These are phyloP conservation scores for Orycteropus afer DNA, from an alignment of 2,113 vertebrate genomes.

Conservation along the genomic window DNA sequence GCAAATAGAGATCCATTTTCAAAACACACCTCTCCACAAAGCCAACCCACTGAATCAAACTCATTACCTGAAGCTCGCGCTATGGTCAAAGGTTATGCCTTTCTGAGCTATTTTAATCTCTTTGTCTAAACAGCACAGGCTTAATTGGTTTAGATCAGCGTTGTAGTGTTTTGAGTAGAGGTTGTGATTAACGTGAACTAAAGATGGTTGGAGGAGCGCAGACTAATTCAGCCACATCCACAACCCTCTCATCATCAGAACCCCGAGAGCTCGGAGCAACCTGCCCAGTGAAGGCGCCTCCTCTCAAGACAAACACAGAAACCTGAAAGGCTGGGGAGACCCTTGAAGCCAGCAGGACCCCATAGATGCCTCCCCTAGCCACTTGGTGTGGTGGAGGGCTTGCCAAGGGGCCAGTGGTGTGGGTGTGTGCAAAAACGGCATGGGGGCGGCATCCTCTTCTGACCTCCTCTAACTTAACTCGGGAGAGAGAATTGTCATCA, in stretches of 20 bases:
- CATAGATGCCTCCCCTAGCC: no score
- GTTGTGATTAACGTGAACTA: slow-evolving; percentile 83
- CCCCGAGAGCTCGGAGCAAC: slow-evolving; percentile 47
- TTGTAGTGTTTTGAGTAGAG: slow-evolving; percentile 83
- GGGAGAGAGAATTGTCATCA: no score
- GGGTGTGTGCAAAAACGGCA: no score
- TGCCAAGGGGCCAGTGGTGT: fast-evolving
- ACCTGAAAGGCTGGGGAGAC: neutral
- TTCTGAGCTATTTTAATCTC: slow-evolving; percentile 83
- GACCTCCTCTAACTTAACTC: no score
- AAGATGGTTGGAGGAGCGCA: slow-evolving; percentile 75
- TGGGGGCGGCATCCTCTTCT: no score
- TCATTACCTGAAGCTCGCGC: slow-evolving; percentile 82
- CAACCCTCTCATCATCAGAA: slow-evolving; percentile 76
- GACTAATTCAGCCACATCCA: slow-evolving; percentile 65
- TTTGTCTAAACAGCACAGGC: slow-evolving; percentile 83
- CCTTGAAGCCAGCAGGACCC: fast-evolving
- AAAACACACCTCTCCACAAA: slow-evolving; percentile 82
- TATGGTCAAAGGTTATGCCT: slow-evolving; percentile 81
- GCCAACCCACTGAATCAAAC: slow-evolving; percentile 77
- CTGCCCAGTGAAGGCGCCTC: slow-evolving; percentile 26
- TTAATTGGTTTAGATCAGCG: slow-evolving; percentile 85
- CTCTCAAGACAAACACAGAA: slow-evolving; percentile 44
- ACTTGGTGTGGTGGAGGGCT: fast-evolving
- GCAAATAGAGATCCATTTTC: slow-evolving; percentile 78